phyloP scores from a whole-genome alignment of 2,113 vertebrate species.

The Elanus axillaris region DNA sequence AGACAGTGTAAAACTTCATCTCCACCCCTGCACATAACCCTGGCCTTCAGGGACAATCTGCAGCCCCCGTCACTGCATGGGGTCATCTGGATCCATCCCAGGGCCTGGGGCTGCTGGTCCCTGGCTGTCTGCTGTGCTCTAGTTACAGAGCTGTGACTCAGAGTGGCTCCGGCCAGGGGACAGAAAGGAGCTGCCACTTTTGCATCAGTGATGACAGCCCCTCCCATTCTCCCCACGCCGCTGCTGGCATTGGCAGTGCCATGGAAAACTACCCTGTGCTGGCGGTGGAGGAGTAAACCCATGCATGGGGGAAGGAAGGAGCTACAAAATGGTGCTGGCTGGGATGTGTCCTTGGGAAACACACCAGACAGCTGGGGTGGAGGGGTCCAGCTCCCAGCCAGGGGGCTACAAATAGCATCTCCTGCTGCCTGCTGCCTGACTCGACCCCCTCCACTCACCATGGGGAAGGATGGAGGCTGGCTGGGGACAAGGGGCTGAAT shows the following conservation, averaged over 20 bases:
- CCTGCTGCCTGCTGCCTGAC: neutral
- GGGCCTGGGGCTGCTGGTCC: neutral
- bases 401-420: neutral
- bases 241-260: neutral
- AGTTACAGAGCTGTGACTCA: neutral
- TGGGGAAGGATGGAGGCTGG: neutral
- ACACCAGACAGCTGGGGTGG: too few relatives aligned
- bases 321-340: neutral
- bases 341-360: neutral
- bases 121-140: neutral
- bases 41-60: neutral
- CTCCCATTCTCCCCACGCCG: rapidly evolving
- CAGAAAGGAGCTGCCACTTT: neutral
- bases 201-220: neutral
- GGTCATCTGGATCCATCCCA: neutral
- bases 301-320: neutral
- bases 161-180: rapidly evolving
- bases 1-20: neutral
- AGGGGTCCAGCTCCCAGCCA: neutral
- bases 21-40: neutral
- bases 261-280: neutral
- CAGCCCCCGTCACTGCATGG: neutral
- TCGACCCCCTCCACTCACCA: rapidly evolving
- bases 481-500: neutral
- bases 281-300: neutral